Percentiles rank a stretch among this genome's conserved stretches.
Evolutionary conservation across 2,113 vertebrate species (phyloP).

Genomic region (Crotophaga sulcirostris): DNA sequence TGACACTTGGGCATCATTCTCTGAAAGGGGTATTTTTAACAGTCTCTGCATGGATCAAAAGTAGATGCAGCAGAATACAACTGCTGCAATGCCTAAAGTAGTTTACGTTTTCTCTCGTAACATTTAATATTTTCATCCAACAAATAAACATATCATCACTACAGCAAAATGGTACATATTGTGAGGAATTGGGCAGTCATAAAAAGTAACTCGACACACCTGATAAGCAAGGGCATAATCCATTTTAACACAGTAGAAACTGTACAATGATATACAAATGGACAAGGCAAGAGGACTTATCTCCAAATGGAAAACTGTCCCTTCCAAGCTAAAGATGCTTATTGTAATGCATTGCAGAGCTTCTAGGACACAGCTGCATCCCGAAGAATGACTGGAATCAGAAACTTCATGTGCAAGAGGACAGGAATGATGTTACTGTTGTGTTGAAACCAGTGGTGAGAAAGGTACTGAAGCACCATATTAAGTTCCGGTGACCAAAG

Average conservation of each 20-base stretch:
- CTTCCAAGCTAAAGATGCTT: not conserved
- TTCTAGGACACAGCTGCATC: not conserved
- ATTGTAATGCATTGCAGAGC: not conserved
- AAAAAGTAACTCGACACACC: not conserved
- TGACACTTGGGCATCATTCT: constrained; percentile 17
- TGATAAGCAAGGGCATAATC: not conserved
- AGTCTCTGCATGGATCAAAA: not conserved
- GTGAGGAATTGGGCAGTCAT: not conserved
- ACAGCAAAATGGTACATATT: not conserved
- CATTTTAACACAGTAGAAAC: not conserved
- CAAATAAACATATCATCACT: not conserved
- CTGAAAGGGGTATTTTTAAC: not conserved
- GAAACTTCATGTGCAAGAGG: not conserved
- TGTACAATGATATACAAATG: not conserved
- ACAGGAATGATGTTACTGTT: not conserved
- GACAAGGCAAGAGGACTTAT: not conserved
- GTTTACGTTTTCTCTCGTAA: not conserved
- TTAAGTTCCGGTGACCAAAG: not conserved
- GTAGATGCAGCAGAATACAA: not conserved
- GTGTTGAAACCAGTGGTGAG: not conserved
- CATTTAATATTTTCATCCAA: not conserved
- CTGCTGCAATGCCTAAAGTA: not conserved
- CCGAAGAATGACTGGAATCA: not conserved
- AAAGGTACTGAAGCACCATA: not conserved
- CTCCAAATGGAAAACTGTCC: not conserved